A percentile compares a stretch with the other conserved stretches of the same genome.
Conservation (phyloP, 2,797 vertebrate species). For the Mormyrus proboscirostris region DNA sequence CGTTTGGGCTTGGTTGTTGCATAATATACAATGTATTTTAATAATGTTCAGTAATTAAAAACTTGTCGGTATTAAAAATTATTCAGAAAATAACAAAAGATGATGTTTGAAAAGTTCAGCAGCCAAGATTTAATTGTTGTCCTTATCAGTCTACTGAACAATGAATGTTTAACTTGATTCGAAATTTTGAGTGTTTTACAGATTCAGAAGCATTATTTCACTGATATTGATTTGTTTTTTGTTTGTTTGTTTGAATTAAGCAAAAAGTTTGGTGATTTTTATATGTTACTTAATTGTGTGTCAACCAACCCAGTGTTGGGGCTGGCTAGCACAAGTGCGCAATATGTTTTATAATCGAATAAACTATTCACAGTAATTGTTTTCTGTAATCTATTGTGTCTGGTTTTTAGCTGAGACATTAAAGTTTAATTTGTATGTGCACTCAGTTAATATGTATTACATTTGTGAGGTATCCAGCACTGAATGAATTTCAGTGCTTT, state of each 20-base stretch:
- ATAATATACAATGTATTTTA: background rate
- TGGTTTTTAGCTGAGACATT: too few species aligned
- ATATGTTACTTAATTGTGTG: background rate
- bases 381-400: too few species aligned
- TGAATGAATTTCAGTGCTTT: background rate
- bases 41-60: background rate
- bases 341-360: too few species aligned
- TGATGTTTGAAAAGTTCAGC: background rate
- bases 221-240: background rate
- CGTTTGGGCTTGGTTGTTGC: background rate
- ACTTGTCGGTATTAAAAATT: background rate
- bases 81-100: background rate
- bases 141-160: background rate
- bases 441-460: background rate
- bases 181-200: background rate
- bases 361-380: too few species aligned
- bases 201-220: background rate
- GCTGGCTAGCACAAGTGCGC: too few species aligned
- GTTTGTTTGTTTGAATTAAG: background rate
- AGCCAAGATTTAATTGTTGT: background rate
- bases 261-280: background rate
- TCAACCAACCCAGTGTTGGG: background rate
- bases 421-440: too few species aligned
- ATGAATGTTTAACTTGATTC: background rate
- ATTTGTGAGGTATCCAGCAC: background rate